Conservation (phyloP, 2,888 invertebrate species). For the Glomeris marginata region DNA sequence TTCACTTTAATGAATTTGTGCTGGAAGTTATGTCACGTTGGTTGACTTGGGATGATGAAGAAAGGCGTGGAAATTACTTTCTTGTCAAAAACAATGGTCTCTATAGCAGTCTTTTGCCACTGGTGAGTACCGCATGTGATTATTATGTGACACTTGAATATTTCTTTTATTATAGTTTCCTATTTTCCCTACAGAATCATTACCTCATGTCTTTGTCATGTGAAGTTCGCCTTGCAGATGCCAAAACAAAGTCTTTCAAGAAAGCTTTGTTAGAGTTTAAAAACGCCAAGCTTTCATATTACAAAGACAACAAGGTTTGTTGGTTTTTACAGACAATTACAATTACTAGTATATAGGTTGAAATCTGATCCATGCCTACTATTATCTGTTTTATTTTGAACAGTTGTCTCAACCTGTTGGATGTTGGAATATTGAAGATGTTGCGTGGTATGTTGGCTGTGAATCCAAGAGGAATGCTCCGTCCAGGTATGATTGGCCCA, state of each 20-base stretch:
- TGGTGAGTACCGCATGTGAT: constrained; percentile 23
- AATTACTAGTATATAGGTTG: too few species aligned
- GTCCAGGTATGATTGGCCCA: constrained; percentile 43
- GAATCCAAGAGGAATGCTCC: constrained; percentile 67
- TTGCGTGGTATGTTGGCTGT: constrained; percentile 70
- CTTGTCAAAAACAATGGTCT: constrained; percentile 37
- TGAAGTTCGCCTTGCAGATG: constrained; percentile 63
- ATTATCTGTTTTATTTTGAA: constrained; percentile 18
- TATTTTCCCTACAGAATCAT: constrained; percentile 34
- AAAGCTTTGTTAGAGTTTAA: constrained; percentile 63
- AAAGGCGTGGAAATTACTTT: constrained; percentile 65
- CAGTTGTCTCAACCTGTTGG: constrained; percentile 23
- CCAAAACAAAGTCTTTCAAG: constrained; percentile 56
- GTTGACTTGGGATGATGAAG: constrained; percentile 78
- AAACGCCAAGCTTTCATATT: constrained; percentile 56
- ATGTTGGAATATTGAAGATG: constrained; percentile 63
- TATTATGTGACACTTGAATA: not conserved
- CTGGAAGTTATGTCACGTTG: constrained; percentile 49
- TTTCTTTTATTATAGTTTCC: too few species aligned
- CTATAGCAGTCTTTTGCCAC: constrained; percentile 23
- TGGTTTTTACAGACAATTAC: too few species aligned
- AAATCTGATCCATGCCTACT: too few species aligned
- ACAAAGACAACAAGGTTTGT: constrained; percentile 51
- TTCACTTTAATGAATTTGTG: constrained; percentile 58
- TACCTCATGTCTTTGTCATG: constrained; percentile 50